These are phyloP conservation scores for Sarcophilus harrisii DNA, from an alignment of 2,797 vertebrate species.

Conservation along the genomic window DNA sequence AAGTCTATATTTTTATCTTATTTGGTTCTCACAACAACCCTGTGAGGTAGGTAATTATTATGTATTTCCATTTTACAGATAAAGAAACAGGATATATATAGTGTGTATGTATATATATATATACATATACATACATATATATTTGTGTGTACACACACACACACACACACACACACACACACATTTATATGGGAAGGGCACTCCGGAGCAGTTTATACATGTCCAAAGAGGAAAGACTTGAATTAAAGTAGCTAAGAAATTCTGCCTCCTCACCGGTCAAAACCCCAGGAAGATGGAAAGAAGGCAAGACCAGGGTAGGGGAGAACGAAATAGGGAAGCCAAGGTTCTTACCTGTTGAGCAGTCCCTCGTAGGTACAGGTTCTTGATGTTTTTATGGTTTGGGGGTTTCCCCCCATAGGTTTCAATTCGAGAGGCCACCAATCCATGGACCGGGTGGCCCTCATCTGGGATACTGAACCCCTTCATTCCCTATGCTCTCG, in stretches of 20 bases:
- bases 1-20: background rate
- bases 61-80: background rate
- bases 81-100: background rate
- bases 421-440: constrained; percentile 70
- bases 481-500: constrained; percentile 63
- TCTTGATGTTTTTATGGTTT: background rate
- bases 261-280: background rate
- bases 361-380: background rate
- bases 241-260: background rate
- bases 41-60: background rate
- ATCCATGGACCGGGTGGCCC: constrained; percentile 42
- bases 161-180: no score
- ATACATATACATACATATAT: no score
- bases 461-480: background rate
- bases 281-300: constrained; percentile 21
- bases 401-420: constrained; percentile 57
- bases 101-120: no score
- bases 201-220: background rate
- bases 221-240: background rate
- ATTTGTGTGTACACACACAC: no score
- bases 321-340: background rate
- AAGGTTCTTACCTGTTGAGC: constrained; percentile 44
- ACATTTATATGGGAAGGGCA: background rate
- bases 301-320: background rate
- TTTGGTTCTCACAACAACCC: background rate